Percentiles rank a stretch among this genome's conserved stretches.
phyloP scores from a whole-genome alignment of 2,888 invertebrate genomes.

The Rhagophthalmus giganteus region DNA sequence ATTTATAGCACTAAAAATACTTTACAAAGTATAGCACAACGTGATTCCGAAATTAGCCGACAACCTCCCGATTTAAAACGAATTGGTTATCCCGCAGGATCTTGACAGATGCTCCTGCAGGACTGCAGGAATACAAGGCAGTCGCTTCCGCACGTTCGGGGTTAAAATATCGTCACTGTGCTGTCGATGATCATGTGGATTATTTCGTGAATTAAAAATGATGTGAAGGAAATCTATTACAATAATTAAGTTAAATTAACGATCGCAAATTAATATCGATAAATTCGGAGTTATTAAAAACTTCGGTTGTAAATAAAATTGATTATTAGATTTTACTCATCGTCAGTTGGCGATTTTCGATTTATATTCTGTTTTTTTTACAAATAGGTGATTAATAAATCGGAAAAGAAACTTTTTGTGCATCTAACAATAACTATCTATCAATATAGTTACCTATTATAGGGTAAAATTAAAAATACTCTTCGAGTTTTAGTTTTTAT shows the following conservation, averaged over 20 bases:
- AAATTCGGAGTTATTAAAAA: no score
- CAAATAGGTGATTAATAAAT: no score
- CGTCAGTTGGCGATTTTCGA: no score
- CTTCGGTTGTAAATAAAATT: no score
- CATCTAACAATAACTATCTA: no score
- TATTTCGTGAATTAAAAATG: constrained; percentile 5
- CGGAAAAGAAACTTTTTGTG: no score
- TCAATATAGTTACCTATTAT: no score
- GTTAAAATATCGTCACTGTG: neutral
- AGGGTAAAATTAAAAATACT: no score
- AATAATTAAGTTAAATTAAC: neutral
- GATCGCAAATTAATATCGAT: neutral
- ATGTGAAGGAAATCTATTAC: no score
- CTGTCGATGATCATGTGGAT: constrained; percentile 14
- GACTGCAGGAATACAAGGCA: constrained; percentile 30
- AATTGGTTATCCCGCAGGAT: constrained; percentile 29
- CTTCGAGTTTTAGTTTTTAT: no score
- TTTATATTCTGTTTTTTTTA: no score
- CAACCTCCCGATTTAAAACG: constrained; percentile 14
- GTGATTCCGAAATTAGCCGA: constrained; percentile 22
- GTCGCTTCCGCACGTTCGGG: constrained; percentile 18
- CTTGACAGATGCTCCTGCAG: constrained; percentile 32
- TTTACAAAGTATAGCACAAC: constrained; percentile 22
- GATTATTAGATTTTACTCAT: no score
- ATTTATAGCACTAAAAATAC: constrained; percentile 22